Conservation (phyloP, 2,888 invertebrate genomes). For the Catocala sponsa region DNA sequence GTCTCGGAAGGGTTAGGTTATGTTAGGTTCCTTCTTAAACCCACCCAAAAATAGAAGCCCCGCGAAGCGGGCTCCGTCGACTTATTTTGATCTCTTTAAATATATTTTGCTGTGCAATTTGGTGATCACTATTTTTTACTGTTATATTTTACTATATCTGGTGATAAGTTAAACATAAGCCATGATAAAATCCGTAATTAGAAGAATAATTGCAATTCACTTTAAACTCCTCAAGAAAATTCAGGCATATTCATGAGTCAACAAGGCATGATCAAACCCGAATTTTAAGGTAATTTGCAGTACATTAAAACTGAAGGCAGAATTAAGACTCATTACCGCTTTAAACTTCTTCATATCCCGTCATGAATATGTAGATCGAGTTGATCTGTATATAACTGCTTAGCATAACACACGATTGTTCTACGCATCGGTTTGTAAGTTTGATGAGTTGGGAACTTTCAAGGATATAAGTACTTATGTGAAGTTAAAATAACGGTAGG, state of each 20-base stretch:
- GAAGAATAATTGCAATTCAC: too few species aligned
- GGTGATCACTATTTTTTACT: too few species aligned
- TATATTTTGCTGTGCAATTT: too few species aligned
- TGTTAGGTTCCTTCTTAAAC: too few species aligned
- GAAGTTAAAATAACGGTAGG: constrained; percentile 30
- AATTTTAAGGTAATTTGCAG: constrained; percentile 10
- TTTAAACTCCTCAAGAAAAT: too few species aligned
- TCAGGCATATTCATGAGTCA: neutral
- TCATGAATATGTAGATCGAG: constrained; percentile 20
- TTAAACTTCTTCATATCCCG: constrained; percentile 2
- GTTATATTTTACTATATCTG: too few species aligned
- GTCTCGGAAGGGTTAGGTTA: too few species aligned
- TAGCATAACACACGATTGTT: constrained; percentile 57
- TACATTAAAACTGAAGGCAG: constrained; percentile 12
- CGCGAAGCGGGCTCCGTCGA: too few species aligned
- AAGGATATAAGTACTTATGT: constrained; percentile 40
- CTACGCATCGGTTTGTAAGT: constrained; percentile 46
- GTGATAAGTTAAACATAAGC: too few species aligned
- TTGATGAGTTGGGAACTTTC: constrained; percentile 52
- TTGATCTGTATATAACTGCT: constrained; percentile 48
- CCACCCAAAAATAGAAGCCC: too few species aligned
- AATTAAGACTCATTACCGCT: constrained; percentile 8
- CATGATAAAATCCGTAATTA: too few species aligned
- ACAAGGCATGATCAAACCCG: neutral
- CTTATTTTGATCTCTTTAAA: too few species aligned